Evolutionary conservation across 2,797 vertebrate species (phyloP).

Genomic region (Neomorphus geoffroyi): DNA sequence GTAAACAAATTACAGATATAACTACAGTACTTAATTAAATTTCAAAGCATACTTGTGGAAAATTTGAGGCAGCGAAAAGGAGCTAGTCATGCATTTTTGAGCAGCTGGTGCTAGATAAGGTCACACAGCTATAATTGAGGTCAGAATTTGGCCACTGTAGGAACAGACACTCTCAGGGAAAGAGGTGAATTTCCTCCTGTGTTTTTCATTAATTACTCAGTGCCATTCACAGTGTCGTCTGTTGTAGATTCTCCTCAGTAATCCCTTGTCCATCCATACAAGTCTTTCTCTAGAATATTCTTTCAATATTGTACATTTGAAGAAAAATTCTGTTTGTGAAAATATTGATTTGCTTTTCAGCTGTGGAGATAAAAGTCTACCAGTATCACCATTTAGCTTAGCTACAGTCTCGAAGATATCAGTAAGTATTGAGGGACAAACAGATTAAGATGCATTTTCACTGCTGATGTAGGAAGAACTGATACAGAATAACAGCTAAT

Average conservation of each 20-base stretch:
- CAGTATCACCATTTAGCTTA: neutral
- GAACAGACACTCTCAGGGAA: neutral
- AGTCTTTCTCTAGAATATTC: neutral
- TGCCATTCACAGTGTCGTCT: neutral
- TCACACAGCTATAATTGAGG: constrained; percentile 46
- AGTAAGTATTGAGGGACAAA: neutral
- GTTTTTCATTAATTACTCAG: constrained; percentile 53
- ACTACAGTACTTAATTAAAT: constrained; percentile 36
- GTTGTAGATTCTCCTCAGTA: neutral
- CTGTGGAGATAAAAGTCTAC: neutral
- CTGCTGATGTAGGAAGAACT: neutral
- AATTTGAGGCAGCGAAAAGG: neutral
- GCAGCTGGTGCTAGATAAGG: constrained; percentile 49
- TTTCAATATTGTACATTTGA: neutral
- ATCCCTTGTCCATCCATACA: neutral
- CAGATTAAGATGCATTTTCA: neutral
- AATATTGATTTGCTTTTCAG: neutral
- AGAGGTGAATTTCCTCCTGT: constrained; percentile 29
- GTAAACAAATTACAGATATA: constrained; percentile 52
- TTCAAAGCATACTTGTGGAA: constrained; percentile 51
- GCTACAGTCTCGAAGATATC: accelerated
- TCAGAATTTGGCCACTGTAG: constrained; percentile 33
- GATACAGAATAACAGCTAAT: neutral
- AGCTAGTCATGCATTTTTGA: constrained; percentile 6
- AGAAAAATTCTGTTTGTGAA: neutral